phyloP scores from a whole-genome alignment of 37 sponge, comb jelly and placozoan genomes.

The Eunapius fragilis region DNA sequence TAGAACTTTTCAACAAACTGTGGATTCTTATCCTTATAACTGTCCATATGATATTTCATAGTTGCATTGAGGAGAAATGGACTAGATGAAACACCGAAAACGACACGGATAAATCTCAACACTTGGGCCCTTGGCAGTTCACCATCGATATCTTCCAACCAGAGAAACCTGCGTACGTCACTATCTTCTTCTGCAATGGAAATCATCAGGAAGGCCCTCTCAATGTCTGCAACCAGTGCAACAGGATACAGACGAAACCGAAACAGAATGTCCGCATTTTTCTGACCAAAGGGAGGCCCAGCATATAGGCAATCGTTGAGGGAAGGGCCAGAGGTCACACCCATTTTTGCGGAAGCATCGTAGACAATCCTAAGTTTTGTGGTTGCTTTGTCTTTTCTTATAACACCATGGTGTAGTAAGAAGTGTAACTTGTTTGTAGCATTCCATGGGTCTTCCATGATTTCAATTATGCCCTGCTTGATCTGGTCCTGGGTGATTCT shows the following conservation, averaged over 20 bases:
- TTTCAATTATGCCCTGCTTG: background rate
- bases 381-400: background rate
- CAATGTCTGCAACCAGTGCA: constrained; percentile 19
- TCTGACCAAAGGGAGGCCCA: constrained; percentile 6
- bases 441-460: background rate
- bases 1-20: background rate
- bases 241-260: background rate
- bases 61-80: background rate
- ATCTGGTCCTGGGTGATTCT: background rate
- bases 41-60: background rate
- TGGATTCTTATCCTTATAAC: background rate
- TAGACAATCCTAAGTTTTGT: constrained; percentile 9
- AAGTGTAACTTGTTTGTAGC: background rate
- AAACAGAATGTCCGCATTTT: constrained; percentile 3
- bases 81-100: background rate
- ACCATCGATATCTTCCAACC: background rate
- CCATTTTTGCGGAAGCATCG: constrained; percentile 8
- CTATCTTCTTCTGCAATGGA: background rate
- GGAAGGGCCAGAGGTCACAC: background rate
- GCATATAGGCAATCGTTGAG: constrained; percentile 9
- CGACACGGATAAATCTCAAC: constrained; percentile 1
- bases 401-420: constrained; percentile 5
- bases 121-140: background rate
- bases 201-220: constrained; percentile 10
- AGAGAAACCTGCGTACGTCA: background rate